These are phyloP conservation scores for Anguilla megastoma DNA, from an alignment of 2,797 vertebrate species.

Conservation along the genomic window DNA sequence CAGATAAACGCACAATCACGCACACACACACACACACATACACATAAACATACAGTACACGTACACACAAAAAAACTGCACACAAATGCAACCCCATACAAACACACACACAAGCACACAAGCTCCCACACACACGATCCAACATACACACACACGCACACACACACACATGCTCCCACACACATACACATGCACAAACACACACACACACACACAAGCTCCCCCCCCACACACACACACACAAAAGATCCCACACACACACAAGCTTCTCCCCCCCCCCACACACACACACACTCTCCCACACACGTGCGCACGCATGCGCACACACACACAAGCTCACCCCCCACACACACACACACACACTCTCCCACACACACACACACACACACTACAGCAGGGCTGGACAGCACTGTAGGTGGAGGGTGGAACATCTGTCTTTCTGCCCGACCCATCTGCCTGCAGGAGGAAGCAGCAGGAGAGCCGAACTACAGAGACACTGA, in stretches of 20 bases:
- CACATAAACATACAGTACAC: not conserved
- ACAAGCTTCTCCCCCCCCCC: not conserved
- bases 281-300: not conserved
- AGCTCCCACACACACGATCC: not conserved
- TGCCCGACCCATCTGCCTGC: not conserved
- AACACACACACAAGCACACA: not conserved
- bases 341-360: slow-evolving; percentile 23
- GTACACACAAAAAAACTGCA: not conserved
- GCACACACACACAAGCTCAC: slow-evolving; percentile 22
- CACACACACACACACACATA: not conserved
- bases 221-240: no score
- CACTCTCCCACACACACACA: slow-evolving; percentile 9
- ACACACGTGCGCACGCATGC: not conserved
- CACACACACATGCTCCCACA: no score
- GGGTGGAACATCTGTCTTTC: not conserved
- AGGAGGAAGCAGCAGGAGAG: not conserved
- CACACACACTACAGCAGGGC: slow-evolving; percentile 18
- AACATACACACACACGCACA: not conserved
- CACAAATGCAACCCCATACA: not conserved
- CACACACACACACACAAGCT: no score
- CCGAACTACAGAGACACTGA: slow-evolving; percentile 20
- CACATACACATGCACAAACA: no score
- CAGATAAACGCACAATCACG: no score
- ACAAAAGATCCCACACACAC: not conserved
- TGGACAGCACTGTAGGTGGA: not conserved